phyloP scores from a whole-genome alignment of 2,888 invertebrate species.

The Polydesmus complanatus region DNA sequence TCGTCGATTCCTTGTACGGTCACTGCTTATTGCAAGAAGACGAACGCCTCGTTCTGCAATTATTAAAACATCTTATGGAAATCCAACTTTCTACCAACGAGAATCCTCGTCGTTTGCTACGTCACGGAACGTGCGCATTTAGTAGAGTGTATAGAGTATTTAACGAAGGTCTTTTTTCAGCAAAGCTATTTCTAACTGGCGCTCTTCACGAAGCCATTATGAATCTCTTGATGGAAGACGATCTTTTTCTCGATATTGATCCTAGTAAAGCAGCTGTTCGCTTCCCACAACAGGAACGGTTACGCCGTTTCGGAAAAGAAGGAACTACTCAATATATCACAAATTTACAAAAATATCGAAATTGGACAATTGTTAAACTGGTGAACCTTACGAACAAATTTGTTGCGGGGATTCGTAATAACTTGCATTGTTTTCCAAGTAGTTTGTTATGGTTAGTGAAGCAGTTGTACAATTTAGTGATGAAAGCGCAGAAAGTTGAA shows the following conservation, averaged over 20 bases:
- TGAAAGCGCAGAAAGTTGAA: slow-evolving; percentile 43
- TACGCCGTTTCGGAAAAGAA: slow-evolving; percentile 62
- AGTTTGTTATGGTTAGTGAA: slow-evolving; percentile 79
- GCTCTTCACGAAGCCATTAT: slow-evolving; percentile 84
- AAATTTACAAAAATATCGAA: slow-evolving; percentile 62
- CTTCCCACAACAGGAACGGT: slow-evolving; percentile 43
- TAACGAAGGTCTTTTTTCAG: slow-evolving; percentile 76
- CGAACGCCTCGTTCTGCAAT: slow-evolving; percentile 47
- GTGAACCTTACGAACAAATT: slow-evolving; percentile 61
- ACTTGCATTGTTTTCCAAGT: slow-evolving; percentile 80
- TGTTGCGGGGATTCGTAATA: slow-evolving; percentile 63
- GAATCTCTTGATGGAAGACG: slow-evolving; percentile 76
- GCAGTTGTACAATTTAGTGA: slow-evolving; percentile 58
- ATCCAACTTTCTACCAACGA: slow-evolving; percentile 55
- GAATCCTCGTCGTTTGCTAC: slow-evolving; percentile 57
- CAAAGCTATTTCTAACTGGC: slow-evolving; percentile 82
- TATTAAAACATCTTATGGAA: slow-evolving; percentile 52
- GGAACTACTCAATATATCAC: slow-evolving; percentile 55
- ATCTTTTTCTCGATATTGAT: slow-evolving; percentile 81
- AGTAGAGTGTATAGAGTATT: slow-evolving; percentile 72
- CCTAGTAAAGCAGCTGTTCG: slow-evolving; percentile 49
- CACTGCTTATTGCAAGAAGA: slow-evolving; percentile 62
- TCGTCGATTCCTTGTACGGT: slow-evolving; percentile 54
- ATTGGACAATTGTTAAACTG: slow-evolving; percentile 61
- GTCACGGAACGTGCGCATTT: slow-evolving; percentile 74